Base-by-base conservation (phyloP, 2,888 invertebrate genomes). In the Rambutsinella grinnellia region DNA sequence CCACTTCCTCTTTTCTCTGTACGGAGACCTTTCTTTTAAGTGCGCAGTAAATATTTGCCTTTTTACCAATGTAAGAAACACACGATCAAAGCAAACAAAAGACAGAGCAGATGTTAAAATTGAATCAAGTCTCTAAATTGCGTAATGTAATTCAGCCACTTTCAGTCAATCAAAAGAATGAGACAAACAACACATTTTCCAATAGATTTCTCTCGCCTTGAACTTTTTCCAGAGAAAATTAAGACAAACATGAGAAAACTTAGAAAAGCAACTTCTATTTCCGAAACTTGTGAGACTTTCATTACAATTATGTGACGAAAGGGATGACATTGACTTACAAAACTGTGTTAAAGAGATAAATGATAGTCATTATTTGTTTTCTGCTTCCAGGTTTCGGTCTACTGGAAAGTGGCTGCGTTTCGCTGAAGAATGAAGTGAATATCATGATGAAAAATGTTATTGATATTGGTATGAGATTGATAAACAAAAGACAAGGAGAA, bases 371-470 rank as follows among this genome's bases (percentile, higher is more conserved):
- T n/a, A n/a, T n/a, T n/a, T n/a, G n/a, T n/a, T 17, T 24, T 53
- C 24, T 19, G 17, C 60, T 57, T 46, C 19, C 27, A 95, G 96
- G 97, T 23, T 97, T 97, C 85, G 96, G 96, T 0, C 93, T 97
- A 92, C 87, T 97, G 82, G 97, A 97, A 86, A 95, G 96, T 0
- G 97, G 97, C 1, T 94, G 94, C 84, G 96, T 97, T 0, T 95
- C 95, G 0, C 90, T 94, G 65, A 95, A 96, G 87, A 97, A 97
- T 86, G 96, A 97, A 88, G 95, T 96, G 0, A 97, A 97, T 86
- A 96, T 98, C 74, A 97, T 97, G 97, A 95, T 97, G 93, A 97
- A 97, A 87, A 97, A 97, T 85, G 92, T 96, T 0, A 94, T 95
- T 0, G 97, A 97, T 84, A 95, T 97, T 62, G 94, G 76, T 76